These are phyloP conservation scores for Hydropotes inermis DNA, from an alignment of 2,113 vertebrate genomes.

Conservation along the genomic window DNA sequence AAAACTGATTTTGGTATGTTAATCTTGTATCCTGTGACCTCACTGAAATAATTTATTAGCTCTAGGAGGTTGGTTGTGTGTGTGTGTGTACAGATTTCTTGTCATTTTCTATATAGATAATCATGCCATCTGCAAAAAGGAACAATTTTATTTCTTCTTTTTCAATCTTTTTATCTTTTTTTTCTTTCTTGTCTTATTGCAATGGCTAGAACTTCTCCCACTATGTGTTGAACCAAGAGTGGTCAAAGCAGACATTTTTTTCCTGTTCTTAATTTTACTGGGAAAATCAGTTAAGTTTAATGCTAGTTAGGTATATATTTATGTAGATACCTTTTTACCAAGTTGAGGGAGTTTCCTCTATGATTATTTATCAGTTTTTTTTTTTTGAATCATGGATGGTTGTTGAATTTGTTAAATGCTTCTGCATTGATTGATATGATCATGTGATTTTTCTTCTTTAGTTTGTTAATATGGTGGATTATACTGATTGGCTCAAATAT, in stretches of 20 bases:
- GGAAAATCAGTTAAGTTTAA: neutral
- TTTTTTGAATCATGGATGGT: neutral
- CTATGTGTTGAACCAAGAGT: neutral
- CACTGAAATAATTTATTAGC: neutral
- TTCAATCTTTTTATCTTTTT: neutral
- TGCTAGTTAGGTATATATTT: neutral
- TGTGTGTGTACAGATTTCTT: neutral
- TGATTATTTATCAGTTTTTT: neutral
- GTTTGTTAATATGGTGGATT: neutral
- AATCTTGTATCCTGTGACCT: neutral
- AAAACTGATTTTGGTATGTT: neutral
- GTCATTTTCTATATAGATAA: neutral
- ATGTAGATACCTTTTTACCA: neutral
- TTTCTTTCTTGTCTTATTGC: neutral
- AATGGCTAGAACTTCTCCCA: neutral
- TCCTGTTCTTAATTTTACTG: neutral
- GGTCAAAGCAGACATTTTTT: neutral
- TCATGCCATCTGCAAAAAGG: neutral
- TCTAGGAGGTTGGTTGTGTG: neutral
- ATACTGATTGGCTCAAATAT: neutral
- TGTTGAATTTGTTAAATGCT: neutral
- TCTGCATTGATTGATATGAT: neutral
- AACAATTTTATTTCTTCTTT: conserved; percentile 1
- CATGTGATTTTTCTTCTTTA: neutral
- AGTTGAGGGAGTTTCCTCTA: neutral